phyloP scores from a whole-genome alignment of 2,797 vertebrate species.

The Arvicola amphibius region DNA sequence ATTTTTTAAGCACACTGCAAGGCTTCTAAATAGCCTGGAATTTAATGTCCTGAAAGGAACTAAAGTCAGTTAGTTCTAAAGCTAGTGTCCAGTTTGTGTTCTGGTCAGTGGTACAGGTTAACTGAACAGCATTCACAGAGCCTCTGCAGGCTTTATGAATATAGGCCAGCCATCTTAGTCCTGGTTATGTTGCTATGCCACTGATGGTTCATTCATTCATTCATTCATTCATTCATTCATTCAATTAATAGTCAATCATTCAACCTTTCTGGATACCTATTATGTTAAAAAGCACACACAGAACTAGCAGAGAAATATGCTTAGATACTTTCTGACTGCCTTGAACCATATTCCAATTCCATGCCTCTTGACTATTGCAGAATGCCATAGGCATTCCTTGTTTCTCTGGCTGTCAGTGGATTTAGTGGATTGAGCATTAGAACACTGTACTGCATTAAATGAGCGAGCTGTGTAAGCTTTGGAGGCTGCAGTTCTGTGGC shows the following conservation, averaged over 20 bases:
- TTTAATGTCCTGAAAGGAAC: not conserved
- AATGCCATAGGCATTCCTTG: not conserved
- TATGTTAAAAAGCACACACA: not conserved
- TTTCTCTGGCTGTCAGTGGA: not conserved
- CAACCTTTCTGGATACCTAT: not conserved
- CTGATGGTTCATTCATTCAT: not conserved
- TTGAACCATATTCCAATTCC: not conserved
- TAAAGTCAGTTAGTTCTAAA: not conserved
- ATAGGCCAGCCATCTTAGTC: not conserved
- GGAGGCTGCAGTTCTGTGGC: not conserved
- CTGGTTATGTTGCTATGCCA: not conserved
- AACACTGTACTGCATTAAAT: not conserved
- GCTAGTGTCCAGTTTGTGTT: not conserved
- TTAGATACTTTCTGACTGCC: not conserved
- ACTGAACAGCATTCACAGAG: not conserved
- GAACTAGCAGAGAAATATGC: not conserved
- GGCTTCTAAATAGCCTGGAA: not conserved
- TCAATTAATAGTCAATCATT: not conserved
- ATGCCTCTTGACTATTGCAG: not conserved
- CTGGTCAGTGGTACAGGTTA: not conserved
- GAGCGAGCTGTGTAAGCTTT: not conserved
- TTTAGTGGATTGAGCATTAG: not conserved
- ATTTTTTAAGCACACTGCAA: constrained; percentile 39
- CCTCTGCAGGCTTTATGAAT: not conserved
- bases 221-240: not conserved